A percentile compares a stretch with the other conserved stretches of the same genome.
Conservation (phyloP, 2,888 invertebrate genomes). For the Acleris emargana region DNA sequence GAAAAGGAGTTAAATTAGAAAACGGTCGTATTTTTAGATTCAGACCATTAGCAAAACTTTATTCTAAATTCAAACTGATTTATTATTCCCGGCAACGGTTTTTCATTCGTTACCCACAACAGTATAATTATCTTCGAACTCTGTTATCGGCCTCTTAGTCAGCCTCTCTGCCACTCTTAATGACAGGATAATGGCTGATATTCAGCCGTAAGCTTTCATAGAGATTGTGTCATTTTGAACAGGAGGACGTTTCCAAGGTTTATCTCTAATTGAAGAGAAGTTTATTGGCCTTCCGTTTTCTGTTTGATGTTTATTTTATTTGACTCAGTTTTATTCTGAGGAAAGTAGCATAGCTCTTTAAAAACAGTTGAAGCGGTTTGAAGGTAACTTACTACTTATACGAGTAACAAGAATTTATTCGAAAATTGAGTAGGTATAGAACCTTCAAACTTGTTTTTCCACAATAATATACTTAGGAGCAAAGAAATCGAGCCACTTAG, state of each 20-base stretch:
- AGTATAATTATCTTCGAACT: constrained; percentile 26
- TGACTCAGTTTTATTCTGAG: no score
- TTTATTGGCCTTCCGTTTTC: background rate
- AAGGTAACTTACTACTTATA: no score
- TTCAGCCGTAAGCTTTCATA: constrained; percentile 44
- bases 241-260: constrained; percentile 12
- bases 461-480: no score
- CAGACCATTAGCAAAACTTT: constrained; percentile 7
- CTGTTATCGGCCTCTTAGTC: constrained; percentile 23
- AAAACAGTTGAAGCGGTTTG: no score
- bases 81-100: constrained; percentile 9
- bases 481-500: no score
- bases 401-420: no score
- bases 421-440: no score
- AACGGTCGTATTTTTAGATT: constrained; percentile 3
- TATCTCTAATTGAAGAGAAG: constrained; percentile 15
- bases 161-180: constrained; percentile 42
- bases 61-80: constrained; percentile 10
- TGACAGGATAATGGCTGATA: constrained; percentile 48
- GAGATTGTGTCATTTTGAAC: constrained; percentile 41
- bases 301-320: background rate
- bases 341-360: no score
- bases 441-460: no score
- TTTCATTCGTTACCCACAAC: constrained; percentile 16
- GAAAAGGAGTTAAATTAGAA: background rate